Evolutionary conservation across 2,797 vertebrate genomes (phyloP).

Genomic region (Myotis planiceps): DNA sequence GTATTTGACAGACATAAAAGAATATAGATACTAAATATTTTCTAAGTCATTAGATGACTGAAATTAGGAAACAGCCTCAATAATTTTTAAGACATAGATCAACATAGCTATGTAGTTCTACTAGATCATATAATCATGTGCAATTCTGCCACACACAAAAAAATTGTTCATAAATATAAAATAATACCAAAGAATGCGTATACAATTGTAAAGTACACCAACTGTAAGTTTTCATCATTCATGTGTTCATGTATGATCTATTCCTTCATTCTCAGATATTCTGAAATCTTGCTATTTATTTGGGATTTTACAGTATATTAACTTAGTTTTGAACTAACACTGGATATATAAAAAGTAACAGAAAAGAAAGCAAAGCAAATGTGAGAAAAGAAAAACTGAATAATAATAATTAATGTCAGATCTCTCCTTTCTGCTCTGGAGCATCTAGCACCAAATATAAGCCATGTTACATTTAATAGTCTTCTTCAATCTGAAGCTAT

Average conservation of each 20-base stretch:
- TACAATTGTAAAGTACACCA: slow-evolving; percentile 43
- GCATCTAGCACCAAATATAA: slow-evolving; percentile 60
- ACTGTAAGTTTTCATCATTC: slow-evolving; percentile 26
- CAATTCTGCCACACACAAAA: slow-evolving; percentile 26
- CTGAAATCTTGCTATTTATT: slow-evolving; percentile 29
- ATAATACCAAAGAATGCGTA: background rate
- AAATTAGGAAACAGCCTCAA: slow-evolving; percentile 27
- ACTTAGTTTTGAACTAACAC: slow-evolving; percentile 23
- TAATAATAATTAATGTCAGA: slow-evolving; percentile 37
- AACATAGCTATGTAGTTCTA: background rate
- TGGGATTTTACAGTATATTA: slow-evolving; percentile 34
- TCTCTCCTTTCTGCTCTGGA: slow-evolving; percentile 51
- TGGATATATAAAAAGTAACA: slow-evolving; percentile 54
- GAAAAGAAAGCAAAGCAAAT: slow-evolving; percentile 58
- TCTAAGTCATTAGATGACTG: slow-evolving; percentile 13
- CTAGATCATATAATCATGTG: background rate
- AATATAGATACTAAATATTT: background rate
- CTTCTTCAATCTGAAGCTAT: background rate
- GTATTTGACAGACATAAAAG: slow-evolving; percentile 46
- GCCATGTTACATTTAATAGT: slow-evolving; percentile 47
- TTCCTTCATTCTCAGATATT: slow-evolving; percentile 1
- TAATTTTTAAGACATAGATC: background rate
- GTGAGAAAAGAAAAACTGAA: slow-evolving; percentile 36
- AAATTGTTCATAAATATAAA: background rate
- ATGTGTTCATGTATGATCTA: background rate